Evolutionary conservation across 2,888 invertebrate genomes (phyloP).

Genomic region (Aplocera efformata): DNA sequence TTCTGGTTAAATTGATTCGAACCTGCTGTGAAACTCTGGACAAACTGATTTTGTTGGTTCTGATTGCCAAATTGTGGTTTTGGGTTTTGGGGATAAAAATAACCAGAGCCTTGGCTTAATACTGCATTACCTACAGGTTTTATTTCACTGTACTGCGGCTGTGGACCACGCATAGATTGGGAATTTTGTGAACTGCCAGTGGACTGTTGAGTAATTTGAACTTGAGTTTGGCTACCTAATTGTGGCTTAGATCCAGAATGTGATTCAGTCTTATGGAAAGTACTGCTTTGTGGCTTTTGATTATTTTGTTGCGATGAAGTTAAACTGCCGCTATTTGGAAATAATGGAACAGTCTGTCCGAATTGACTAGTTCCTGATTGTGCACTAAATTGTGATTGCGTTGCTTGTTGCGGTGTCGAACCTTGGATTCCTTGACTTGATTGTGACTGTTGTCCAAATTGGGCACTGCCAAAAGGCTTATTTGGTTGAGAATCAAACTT

Average conservation of each 20-base stretch:
- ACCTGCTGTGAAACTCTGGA: constrained; percentile 10
- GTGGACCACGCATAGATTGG: constrained; percentile 5
- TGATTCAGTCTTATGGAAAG: constrained; percentile 6
- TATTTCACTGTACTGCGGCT: constrained; percentile 6
- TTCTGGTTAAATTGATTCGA: constrained; percentile 14
- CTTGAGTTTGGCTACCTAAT: constrained; percentile 14
- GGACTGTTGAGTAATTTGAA: constrained; percentile 15
- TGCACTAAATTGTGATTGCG: constrained; percentile 4
- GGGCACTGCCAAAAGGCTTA: constrained; percentile 13
- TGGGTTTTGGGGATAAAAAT: constrained; percentile 7
- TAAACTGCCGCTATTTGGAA: not conserved
- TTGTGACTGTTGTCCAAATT: constrained; percentile 27
- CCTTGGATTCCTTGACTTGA: constrained; percentile 17
- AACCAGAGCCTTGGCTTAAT: constrained; percentile 10
- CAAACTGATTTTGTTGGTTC: constrained; percentile 9
- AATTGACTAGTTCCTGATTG: constrained; percentile 21
- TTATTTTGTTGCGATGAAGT: constrained; percentile 4
- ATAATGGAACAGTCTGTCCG: constrained; percentile 14
- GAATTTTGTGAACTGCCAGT: constrained; percentile 6
- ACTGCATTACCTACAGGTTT: constrained; percentile 5
- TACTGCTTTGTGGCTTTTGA: constrained; percentile 7
- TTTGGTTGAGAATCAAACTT: constrained; percentile 23
- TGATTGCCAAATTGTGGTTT: constrained; percentile 3
- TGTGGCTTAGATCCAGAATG: constrained; percentile 20
- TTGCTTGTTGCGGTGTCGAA: not conserved